A percentile compares a stretch with the other conserved stretches of the same genome.
These are phyloP conservation scores for Balanococcus diminutus DNA, from an alignment of 2,888 invertebrate species.

Conservation along the genomic window DNA sequence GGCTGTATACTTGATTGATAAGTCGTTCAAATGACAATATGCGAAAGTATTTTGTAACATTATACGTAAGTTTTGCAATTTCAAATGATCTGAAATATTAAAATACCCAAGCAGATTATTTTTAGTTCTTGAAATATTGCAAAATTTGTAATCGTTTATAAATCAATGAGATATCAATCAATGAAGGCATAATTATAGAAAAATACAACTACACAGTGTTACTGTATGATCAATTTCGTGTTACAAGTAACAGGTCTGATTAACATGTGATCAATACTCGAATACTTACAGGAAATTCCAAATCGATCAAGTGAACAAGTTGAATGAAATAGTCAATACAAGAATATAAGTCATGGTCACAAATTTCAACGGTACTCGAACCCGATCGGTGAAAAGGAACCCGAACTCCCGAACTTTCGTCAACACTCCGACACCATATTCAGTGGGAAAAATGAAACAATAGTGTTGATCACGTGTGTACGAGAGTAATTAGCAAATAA, in stretches of 20 bases:
- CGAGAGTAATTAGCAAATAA: background rate
- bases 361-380: background rate
- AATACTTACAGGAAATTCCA: background rate
- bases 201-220: too few species aligned
- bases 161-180: too few species aligned
- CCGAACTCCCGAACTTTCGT: background rate
- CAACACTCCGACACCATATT: background rate
- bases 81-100: too few species aligned
- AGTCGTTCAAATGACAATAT: background rate
- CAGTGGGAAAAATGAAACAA: background rate
- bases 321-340: background rate
- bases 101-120: too few species aligned
- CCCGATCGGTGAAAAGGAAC: background rate
- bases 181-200: too few species aligned
- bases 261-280: too few species aligned
- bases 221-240: too few species aligned
- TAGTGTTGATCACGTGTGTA: background rate
- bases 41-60: too few species aligned
- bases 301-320: background rate
- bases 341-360: slow-evolving; percentile 36
- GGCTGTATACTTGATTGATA: background rate
- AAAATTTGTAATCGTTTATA: too few species aligned
- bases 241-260: too few species aligned
- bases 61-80: too few species aligned
- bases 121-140: too few species aligned